A percentile compares a stretch with the other conserved stretches of the same genome.
Conservation (phyloP, 2,113 vertebrate species). For the Ursus arctos region DNA sequence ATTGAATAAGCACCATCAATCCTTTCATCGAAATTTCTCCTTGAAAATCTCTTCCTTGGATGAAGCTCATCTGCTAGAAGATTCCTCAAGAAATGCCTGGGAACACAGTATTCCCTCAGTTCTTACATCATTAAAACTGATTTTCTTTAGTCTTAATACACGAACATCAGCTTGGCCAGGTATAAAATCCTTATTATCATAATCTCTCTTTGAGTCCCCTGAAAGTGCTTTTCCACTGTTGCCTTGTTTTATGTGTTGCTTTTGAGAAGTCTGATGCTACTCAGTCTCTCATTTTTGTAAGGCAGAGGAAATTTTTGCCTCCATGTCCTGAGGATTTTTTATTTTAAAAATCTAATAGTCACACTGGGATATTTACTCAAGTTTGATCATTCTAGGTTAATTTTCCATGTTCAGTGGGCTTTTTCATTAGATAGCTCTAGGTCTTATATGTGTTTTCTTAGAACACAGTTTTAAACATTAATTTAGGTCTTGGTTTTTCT, state of each 20-base stretch:
- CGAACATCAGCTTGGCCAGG: neutral
- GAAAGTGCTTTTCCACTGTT: neutral
- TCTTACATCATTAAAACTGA: neutral
- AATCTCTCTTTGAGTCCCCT: neutral
- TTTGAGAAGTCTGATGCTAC: neutral
- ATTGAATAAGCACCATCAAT: neutral
- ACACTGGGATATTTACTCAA: neutral
- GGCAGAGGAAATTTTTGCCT: neutral
- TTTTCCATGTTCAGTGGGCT: neutral
- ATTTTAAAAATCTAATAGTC: neutral
- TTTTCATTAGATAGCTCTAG: neutral
- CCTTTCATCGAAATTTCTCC: neutral
- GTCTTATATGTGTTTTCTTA: neutral
- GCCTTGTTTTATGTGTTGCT: neutral
- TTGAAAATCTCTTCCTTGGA: neutral
- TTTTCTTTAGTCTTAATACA: neutral
- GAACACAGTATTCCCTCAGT: neutral
- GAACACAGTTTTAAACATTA: constrained; percentile 8
- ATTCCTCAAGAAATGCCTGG: neutral
- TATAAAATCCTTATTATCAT: neutral
- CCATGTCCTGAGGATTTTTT: neutral
- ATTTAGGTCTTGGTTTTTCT: neutral
- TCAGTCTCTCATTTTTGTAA: neutral
- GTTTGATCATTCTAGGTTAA: neutral
- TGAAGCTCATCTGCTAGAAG: neutral